phyloP scores from a whole-genome alignment of 2,113 vertebrate species.

The Pteropus alecto region DNA sequence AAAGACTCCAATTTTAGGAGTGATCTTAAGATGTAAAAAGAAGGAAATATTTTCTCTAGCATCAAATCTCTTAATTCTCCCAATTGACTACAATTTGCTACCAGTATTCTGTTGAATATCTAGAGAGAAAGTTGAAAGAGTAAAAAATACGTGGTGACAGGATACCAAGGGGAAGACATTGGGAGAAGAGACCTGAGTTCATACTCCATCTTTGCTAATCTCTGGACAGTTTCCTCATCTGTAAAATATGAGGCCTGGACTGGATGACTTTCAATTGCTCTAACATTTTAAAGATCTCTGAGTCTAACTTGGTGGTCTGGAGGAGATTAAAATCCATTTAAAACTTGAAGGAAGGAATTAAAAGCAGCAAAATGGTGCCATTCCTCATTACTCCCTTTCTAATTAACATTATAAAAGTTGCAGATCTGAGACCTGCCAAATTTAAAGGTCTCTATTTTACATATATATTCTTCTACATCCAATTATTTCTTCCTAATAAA shows the following conservation, averaged over 20 bases:
- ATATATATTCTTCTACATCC: neutral
- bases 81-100: neutral
- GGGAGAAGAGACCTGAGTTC: neutral
- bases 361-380: neutral
- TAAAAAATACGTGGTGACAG: neutral
- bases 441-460: slow-evolving; percentile 10
- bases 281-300: neutral
- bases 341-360: neutral
- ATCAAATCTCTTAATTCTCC: neutral
- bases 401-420: slow-evolving; percentile 30
- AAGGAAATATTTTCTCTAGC: neutral
- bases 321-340: slow-evolving; percentile 37
- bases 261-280: neutral
- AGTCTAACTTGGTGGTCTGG: neutral
- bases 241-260: neutral
- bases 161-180: neutral
- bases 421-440: neutral
- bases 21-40: neutral
- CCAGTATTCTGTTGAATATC: neutral
- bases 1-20: neutral
- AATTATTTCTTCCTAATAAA: slow-evolving; percentile 35
- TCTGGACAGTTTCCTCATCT: slow-evolving; percentile 16
- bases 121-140: neutral
- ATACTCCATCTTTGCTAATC: neutral
- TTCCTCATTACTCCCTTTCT: slow-evolving; percentile 33